phyloP scores from a whole-genome alignment of 92 coral and sea anemone species.

The Montipora capitata region DNA sequence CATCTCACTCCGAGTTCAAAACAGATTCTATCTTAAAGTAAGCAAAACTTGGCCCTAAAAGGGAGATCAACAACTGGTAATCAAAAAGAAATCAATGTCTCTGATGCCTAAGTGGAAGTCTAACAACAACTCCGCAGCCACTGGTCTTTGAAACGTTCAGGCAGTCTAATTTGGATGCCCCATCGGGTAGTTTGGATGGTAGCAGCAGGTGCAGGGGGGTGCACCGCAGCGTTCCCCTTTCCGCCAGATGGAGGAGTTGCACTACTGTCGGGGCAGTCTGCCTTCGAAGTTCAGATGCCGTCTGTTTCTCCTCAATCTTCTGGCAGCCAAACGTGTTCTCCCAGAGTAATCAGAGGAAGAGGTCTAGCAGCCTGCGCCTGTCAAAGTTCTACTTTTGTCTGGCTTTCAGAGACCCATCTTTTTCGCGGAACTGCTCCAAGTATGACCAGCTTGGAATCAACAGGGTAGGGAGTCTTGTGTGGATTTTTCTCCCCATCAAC shows the following conservation, averaged over 20 bases:
- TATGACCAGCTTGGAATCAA: constrained; percentile 58
- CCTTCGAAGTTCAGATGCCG: no score
- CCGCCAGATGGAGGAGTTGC: background rate
- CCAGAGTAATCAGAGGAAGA: no score
- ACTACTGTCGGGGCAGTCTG: background rate
- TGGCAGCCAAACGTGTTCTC: constrained; percentile 62
- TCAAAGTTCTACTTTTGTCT: constrained; percentile 66
- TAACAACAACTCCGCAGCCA: background rate
- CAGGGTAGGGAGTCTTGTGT: constrained; percentile 38
- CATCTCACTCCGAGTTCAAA: background rate
- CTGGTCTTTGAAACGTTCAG: constrained; percentile 29
- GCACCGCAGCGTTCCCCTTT: background rate
- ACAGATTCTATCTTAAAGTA: background rate
- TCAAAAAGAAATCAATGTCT: background rate
- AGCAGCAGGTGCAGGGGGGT: background rate
- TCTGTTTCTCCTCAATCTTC: constrained; percentile 9
- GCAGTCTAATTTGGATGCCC: constrained; percentile 19
- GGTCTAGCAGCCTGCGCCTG: background rate
- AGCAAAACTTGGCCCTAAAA: no score
- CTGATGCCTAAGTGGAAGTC: background rate
- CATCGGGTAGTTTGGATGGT: background rate
- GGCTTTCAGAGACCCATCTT: constrained; percentile 44
- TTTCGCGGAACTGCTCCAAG: constrained; percentile 47
- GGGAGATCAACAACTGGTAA: no score
- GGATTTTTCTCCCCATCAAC: constrained; percentile 53